Evolutionary conservation across 2,888 invertebrate genomes (phyloP), one percentile per base, ranked within the genome.

Genomic region (Strigamia maritima): DNA sequence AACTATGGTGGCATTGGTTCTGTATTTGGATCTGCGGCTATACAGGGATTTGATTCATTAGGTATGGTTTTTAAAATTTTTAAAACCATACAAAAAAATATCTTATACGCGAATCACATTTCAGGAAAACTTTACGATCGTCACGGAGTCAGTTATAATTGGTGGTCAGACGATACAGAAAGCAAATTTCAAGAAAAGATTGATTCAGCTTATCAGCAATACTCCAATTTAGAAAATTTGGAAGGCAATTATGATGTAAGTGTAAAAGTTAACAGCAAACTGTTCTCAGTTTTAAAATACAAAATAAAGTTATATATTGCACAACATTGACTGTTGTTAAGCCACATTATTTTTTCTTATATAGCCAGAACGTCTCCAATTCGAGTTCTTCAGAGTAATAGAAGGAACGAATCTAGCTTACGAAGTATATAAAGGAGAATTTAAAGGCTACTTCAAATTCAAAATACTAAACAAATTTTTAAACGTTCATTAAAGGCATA

Each of bases 171-270:
- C 76, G 88, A 89, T 81, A 97, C 97, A 0, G 93, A 94, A 83
- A 90, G 90, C 82, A 91, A 91, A 24, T 97, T 95, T 85, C 88
- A 94, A 79, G 90, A 93, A 82, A 93, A 92, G 84, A 93, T 96
- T 0, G 90, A 92, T 84, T 97, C 97, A 85, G 95, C 97, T 83
- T 94, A 97, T 82, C 90, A 95, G 82, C 97, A 97, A 85, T 97
- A 97, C 84, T 93, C 93, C 80, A 95, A 96, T 86, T 97, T 93
- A 85, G 92, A 92, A 0, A 93, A 93, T 4, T 90, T 90, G 38
- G 91, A 92, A 86, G 91, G 94, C 2, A 90, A 89, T 76, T 86
- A 94, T 81, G 91, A 92, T 85, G 93, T 93, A 87, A 87, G 88
- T 85, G n/a, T 35, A 35, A 35, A 10, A 35, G 6, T 35, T 35